Evolutionary conservation across 2,888 invertebrate genomes (phyloP).

Genomic region (Platerodrilus igneus): DNA sequence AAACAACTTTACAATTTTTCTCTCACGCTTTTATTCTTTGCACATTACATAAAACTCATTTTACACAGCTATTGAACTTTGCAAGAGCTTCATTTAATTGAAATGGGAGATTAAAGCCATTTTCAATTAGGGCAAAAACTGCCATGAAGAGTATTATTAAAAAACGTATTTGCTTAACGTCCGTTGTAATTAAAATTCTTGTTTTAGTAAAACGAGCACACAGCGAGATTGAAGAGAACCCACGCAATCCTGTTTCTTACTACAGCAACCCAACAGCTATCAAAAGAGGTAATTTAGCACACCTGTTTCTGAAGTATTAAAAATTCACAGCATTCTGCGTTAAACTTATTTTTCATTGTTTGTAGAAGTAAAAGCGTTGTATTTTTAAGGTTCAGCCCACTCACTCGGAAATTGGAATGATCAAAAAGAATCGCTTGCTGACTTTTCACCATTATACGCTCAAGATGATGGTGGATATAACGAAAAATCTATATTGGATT

Average conservation of each 20-base stretch:
- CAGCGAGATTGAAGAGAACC: constrained; percentile 33
- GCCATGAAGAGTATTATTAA: no score
- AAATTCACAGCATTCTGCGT: no score
- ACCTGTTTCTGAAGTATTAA: background rate
- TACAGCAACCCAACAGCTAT: constrained; percentile 44
- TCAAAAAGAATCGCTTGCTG: constrained; percentile 11
- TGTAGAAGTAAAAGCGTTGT: no score
- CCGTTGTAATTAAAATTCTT: constrained; percentile 9
- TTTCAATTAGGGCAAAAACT: no score
- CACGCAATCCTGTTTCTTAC: constrained; percentile 35
- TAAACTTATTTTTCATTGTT: no score
- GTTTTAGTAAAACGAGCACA: constrained; percentile 44
- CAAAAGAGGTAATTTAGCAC: constrained; percentile 40
- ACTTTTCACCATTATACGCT: constrained; percentile 27
- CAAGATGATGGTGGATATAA: constrained; percentile 37
- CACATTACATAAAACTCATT: no score
- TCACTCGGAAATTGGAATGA: constrained; percentile 13
- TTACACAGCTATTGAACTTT: no score
- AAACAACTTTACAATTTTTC: no score
- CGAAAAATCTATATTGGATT: constrained; percentile 43
- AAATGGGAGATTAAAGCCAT: no score
- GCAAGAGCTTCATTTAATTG: no score
- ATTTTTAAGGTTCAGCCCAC: constrained; percentile 13
- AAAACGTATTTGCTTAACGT: no score
- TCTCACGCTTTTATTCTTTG: no score